Evolutionary conservation across 2,888 invertebrate genomes (phyloP), one percentile per base, ranked within the genome.

Genomic region (Gymnoscelis rufifasciata): DNA sequence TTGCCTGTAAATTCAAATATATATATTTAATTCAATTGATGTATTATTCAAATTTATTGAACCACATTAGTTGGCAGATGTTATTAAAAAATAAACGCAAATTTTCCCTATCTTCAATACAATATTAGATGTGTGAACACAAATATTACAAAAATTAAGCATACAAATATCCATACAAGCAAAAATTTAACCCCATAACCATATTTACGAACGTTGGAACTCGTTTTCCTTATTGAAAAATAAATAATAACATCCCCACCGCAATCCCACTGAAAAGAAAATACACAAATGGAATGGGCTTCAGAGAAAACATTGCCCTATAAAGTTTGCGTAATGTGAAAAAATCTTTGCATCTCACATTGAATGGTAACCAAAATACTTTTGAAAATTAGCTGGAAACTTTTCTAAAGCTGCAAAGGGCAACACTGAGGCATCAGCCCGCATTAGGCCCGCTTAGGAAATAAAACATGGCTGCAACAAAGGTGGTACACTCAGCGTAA

Each of bases 331-430:
- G 23, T 37, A 24, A 37, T 8, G 26, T n/a, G 19, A 29, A 27
- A 28, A 38, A 38, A 28, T 19, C 23, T 40, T 40, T 40, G 23
- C 15, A 40, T 29, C 14, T 23, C 30, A 13, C 19, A 45, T 44
- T 44, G 26, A 36, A 38, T 48, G 40, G 35, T n/a, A 23, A 45
- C 15, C 37, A 24, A 44, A 49, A 44, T 33, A 13, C 40, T 35
- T 44, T 49, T 44, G 19, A 23, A 45, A 41, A 49, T 49, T 38
- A 45, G 15, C 49, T 45, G 29, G 48, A 40, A 35, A 37, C 30
- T 43, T 33, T 48, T 43, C 26, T 31, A 43, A 40, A 44, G 40
- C 31, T 33, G 14, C 37, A 38, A 48, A 44, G 33, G 33, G 36
- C 36, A 44, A 31, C 40, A 38, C 37, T 37, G 31, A 28, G n/a